phyloP scores from a whole-genome alignment of 2,888 invertebrate genomes.

The Andrena trimmerana region DNA sequence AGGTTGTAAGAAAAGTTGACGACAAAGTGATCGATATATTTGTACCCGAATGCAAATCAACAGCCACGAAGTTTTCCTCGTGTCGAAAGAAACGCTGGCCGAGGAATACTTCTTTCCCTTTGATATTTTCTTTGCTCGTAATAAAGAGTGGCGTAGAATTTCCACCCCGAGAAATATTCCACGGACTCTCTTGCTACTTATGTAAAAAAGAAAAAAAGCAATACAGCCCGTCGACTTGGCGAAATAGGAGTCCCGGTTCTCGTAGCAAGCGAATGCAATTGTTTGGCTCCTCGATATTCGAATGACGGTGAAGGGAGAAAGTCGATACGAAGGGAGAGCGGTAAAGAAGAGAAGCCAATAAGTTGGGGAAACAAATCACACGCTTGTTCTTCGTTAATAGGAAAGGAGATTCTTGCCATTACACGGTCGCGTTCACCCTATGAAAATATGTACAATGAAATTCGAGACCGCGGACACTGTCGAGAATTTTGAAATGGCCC shows the following conservation, averaged over 20 bases:
- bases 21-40: no score
- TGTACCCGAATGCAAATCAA: background rate
- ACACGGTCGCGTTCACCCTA: no score
- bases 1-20: no score
- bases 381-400: background rate
- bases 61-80: background rate
- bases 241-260: background rate
- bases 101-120: conserved; percentile 6
- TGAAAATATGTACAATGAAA: no score
- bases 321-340: background rate
- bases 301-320: conserved; percentile 21
- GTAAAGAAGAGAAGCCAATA: background rate
- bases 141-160: background rate
- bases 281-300: conserved; percentile 37
- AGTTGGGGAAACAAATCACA: background rate
- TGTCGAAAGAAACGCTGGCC: background rate
- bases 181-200: background rate
- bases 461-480: no score
- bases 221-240: background rate
- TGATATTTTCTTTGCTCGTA: background rate
- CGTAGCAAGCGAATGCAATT: conserved; percentile 14
- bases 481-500: no score
- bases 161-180: background rate
- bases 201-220: conserved; percentile 14
- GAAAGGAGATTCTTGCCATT: no score